Base-by-base conservation (phyloP, 1,140 invertebrate species). In the Penaeus indicus region DNA sequence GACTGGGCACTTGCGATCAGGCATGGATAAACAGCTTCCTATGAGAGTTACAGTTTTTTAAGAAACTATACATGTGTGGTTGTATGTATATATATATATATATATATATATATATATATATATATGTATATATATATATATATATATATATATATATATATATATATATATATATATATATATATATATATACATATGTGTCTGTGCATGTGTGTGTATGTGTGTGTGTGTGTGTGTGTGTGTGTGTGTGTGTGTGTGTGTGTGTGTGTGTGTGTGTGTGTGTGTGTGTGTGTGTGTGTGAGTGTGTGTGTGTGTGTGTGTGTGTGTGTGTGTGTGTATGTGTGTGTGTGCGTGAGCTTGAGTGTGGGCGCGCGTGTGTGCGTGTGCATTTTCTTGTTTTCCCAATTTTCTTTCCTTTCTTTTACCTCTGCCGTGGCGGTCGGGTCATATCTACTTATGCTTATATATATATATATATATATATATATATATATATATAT, bases 401-500 rank as follows among this genome's bases (percentile, higher is more conserved):
- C 32, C 32, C 32, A 1, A 32, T 32, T 32, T 32, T 32, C 0
- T 32, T 32, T 32, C 2, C 2, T 32, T 32, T 32, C 0, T 32
- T 32, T 32, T 32, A 1, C 32, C 32, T 32, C 32, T 32, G 32
- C 32, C 32, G 32, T 32, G 32, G 32, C 32, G 32, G 32, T 0
- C 32, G 32, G 32, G 32, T 32, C 47, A 80, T 47, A 80, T 80
- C 21, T 80, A 21, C 3, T 47, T 47, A 16, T 60, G 27, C 22
- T 2, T 80, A 60, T 60, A 80, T 42, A 80, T 80, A 80, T 80
- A 80, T 80, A 80, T 80, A 80, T 80, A 80, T 80, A 80, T 80
- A 80, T 80, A 80, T 80, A 80, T 80, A 80, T 80, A 80, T 80
- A 80, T 80, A 80, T 80, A 80, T 80, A 80, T 80, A 80, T 80